Percentiles rank a stretch among this genome's conserved stretches.
Conservation (phyloP, 2,113 vertebrate species). For the Microcebus tavaratra region DNA sequence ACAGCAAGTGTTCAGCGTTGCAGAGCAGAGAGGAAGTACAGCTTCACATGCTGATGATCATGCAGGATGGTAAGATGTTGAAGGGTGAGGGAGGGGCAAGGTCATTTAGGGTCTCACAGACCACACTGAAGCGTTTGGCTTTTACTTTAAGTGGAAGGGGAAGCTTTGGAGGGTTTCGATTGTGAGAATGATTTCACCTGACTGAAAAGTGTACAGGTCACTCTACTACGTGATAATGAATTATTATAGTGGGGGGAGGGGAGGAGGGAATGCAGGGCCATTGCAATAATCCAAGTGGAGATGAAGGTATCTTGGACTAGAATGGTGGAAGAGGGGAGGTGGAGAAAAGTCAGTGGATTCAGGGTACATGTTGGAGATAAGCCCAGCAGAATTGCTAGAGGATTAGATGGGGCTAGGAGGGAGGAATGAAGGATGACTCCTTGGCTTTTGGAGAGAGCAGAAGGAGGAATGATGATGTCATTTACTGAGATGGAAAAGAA, state of each 20-base stretch:
- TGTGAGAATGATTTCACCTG: not conserved
- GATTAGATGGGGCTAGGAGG: not conserved
- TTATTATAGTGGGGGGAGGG: not conserved
- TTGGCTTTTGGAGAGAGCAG: not conserved
- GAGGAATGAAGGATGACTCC: not conserved
- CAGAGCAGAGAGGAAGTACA: not conserved
- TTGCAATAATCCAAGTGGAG: not conserved
- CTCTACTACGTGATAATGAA: not conserved
- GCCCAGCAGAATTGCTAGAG: not conserved
- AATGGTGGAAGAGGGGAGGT: not conserved
- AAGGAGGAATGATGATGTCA: not conserved
- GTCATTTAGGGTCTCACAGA: not conserved
- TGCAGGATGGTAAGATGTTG: not conserved
- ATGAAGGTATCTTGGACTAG: not conserved
- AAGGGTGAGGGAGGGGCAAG: not conserved
- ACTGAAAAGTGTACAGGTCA: not conserved
- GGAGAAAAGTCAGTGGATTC: not conserved
- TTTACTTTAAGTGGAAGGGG: not conserved
- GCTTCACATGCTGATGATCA: no score
- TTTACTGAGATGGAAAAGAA: not conserved
- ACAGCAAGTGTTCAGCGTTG: not conserved
- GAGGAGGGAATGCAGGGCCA: not conserved
- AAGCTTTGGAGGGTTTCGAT: not conserved
- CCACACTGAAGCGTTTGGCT: not conserved
- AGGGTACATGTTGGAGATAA: not conserved